Evolutionary conservation across 2,888 invertebrate species (phyloP).

Genomic region (Gortyna flavago): DNA sequence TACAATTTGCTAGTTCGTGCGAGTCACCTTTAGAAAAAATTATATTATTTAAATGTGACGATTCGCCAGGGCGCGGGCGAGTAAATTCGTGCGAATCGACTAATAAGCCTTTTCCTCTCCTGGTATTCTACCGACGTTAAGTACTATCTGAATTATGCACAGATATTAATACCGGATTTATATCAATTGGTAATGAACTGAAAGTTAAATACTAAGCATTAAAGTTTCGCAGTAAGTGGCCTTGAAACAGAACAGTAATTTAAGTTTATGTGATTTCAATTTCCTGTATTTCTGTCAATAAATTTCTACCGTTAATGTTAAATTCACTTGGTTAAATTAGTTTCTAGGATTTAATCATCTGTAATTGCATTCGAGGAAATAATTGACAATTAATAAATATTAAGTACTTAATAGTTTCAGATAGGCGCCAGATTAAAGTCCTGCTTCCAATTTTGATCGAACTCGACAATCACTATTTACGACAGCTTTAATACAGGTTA

Average conservation of each 20-base stretch:
- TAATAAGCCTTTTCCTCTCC: conserved; percentile 8
- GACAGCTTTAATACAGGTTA: neutral
- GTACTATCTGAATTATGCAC: conserved; percentile 42
- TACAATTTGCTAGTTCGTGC: neutral
- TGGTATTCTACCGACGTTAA: conserved; percentile 28
- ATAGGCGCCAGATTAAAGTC: neutral
- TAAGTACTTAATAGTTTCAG: neutral
- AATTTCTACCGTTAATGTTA: neutral
- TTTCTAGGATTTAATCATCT: neutral
- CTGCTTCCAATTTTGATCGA: neutral
- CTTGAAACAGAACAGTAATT: neutral
- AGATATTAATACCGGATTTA: conserved; percentile 49
- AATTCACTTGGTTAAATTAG: neutral
- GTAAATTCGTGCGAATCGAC: neutral
- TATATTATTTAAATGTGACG: too few species aligned
- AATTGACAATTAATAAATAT: neutral
- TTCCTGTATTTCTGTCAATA: conserved; percentile 13
- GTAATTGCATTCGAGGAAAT: neutral
- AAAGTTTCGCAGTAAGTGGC: conserved; percentile 22
- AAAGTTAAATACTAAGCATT: conserved; percentile 16
- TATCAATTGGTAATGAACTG: conserved; percentile 57
- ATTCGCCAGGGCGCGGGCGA: neutral
- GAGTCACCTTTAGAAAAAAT: too few species aligned
- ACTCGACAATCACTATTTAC: neutral
- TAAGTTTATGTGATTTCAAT: conserved; percentile 27